Conservation (phyloP, 2,113 vertebrate species). For the Lagenorhynchus albirostris region DNA sequence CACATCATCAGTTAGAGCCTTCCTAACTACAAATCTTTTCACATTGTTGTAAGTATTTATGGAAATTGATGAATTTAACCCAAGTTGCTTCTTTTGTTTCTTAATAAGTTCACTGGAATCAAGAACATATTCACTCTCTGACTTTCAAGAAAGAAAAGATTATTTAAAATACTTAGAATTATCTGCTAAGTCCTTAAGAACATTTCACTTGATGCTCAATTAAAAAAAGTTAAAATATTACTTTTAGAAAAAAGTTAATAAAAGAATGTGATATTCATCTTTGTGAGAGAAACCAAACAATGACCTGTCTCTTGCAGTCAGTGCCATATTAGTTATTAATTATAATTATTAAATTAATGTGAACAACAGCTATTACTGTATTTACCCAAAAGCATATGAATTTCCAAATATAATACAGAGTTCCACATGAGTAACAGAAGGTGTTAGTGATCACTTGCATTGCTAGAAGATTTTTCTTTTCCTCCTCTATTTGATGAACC, state of each 20-base stretch:
- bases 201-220: neutral
- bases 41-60: neutral
- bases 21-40: neutral
- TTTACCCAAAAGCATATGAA: neutral
- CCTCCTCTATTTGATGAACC: neutral
- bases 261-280: neutral
- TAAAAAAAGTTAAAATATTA: neutral
- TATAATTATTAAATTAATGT: neutral
- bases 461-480: neutral
- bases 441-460: neutral
- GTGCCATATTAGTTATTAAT: neutral
- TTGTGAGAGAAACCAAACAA: neutral
- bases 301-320: neutral
- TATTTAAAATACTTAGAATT: neutral
- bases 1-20: neutral
- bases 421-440: neutral
- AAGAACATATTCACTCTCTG: neutral
- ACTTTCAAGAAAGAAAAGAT: neutral
- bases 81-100: neutral
- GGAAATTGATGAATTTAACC: neutral
- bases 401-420: neutral
- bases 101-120: neutral
- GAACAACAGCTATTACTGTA: neutral
- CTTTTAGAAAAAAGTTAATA: neutral
- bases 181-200: neutral